Evolutionary conservation across 2,113 vertebrate species (phyloP).

Genomic region (Cryptotis parvus): DNA sequence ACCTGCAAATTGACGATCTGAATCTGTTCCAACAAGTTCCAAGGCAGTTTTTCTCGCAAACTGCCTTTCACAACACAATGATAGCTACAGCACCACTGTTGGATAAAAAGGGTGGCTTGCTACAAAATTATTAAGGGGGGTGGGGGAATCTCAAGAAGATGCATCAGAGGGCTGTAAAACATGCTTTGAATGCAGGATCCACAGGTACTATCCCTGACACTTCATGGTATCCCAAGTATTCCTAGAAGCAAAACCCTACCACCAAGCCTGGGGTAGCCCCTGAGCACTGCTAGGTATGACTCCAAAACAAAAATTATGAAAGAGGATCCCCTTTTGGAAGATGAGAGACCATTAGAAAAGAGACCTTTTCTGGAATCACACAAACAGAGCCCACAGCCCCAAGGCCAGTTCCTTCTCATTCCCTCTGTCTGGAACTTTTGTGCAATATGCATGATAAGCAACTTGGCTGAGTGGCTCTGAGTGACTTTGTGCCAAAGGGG

Average conservation of each 20-base stretch:
- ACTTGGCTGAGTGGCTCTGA: not conserved
- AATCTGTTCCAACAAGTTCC: conserved; percentile 22
- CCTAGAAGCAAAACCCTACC: too few species aligned
- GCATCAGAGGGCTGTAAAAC: too few species aligned
- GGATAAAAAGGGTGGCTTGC: not conserved
- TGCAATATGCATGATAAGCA: not conserved
- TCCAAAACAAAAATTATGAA: too few species aligned
- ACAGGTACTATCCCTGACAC: too few species aligned
- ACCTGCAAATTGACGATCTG: too few species aligned
- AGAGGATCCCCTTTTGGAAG: not conserved
- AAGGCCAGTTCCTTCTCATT: too few species aligned
- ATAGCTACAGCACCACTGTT: not conserved
- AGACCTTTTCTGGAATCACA: not conserved
- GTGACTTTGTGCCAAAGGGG: not conserved
- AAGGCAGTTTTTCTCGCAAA: conserved; percentile 23
- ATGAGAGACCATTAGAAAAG: not conserved
- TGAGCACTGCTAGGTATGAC: too few species aligned
- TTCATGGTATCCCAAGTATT: too few species aligned
- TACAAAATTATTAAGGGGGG: not conserved
- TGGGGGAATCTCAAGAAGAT: not conserved
- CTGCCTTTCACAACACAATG: conserved; percentile 4
- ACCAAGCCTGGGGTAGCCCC: too few species aligned
- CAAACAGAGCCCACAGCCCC: too few species aligned
- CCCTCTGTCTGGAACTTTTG: too few species aligned
- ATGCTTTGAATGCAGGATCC: too few species aligned